A percentile compares a stretch with the other conserved stretches of the same genome.
phyloP scores from a whole-genome alignment of 2,888 invertebrate genomes.

The Poecilus cupreus region DNA sequence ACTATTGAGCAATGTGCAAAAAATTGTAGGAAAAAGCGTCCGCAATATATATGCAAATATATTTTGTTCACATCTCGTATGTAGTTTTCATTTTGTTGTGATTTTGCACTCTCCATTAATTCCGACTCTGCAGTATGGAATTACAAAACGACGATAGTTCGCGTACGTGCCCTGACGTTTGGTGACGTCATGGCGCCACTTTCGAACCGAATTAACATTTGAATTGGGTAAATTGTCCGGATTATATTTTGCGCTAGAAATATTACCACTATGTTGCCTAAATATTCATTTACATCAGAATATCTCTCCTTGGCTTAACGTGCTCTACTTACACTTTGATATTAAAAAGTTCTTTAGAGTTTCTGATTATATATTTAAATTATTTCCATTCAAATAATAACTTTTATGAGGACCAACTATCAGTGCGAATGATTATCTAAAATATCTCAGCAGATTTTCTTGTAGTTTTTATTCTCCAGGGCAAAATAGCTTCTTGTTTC shows the following conservation, averaged over 20 bases:
- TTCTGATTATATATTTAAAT: too few species aligned
- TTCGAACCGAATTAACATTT: slow-evolving; percentile 30
- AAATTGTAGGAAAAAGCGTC: slow-evolving; percentile 1
- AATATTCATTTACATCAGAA: slow-evolving; percentile 9
- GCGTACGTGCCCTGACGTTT: slow-evolving; percentile 22
- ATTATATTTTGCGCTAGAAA: slow-evolving; percentile 19
- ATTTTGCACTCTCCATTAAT: slow-evolving; percentile 51
- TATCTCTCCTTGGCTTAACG: too few species aligned
- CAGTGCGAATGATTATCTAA: too few species aligned
- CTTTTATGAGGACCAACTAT: too few species aligned
- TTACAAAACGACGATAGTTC: slow-evolving; percentile 33
- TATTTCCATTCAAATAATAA: too few species aligned
- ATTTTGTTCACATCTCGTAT: slow-evolving; percentile 18
- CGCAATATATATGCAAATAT: slow-evolving; percentile 49
- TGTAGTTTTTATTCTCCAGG: too few species aligned
- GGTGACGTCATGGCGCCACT: slow-evolving; percentile 18
- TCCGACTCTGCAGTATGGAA: slow-evolving; percentile 40
- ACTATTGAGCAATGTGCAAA: not conserved
- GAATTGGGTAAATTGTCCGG: slow-evolving; percentile 35
- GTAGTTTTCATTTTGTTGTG: slow-evolving; percentile 42
- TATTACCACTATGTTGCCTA: slow-evolving; percentile 7
- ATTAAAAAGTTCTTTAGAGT: too few species aligned
- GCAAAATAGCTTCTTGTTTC: not conserved
- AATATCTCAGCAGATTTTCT: too few species aligned
- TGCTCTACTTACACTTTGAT: too few species aligned